Conservation (phyloP, 2,113 vertebrate genomes). For the Odontesthes bonariensis region DNA sequence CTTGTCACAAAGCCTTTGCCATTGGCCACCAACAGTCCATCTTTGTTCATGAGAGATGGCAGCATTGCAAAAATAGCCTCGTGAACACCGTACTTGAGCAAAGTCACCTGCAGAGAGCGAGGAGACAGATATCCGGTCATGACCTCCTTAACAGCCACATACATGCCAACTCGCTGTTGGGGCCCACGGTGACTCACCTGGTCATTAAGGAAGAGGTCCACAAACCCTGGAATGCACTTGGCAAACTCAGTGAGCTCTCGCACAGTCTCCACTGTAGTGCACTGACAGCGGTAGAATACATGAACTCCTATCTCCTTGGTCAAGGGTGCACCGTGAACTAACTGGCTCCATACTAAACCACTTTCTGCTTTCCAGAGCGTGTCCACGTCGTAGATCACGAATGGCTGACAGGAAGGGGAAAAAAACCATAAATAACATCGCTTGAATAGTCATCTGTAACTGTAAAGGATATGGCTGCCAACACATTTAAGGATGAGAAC, state of each 20-base stretch:
- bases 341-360: conserved; percentile 95
- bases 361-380: conserved; percentile 96
- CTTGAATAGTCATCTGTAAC: neutral
- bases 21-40: conserved; percentile 94
- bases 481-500: neutral
- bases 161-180: neutral
- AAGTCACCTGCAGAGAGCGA: conserved; percentile 85
- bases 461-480: neutral
- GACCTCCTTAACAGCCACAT: neutral
- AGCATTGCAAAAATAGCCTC: conserved; percentile 99
- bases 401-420: conserved; percentile 85
- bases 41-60: conserved; percentile 98
- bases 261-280: conserved; percentile 95
- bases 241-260: conserved; percentile 97
- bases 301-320: conserved; percentile 97
- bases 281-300: conserved; percentile 98
- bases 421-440: neutral
- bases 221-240: conserved; percentile 96
- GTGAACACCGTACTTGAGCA: conserved; percentile 96
- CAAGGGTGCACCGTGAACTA: conserved; percentile 88
- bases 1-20: conserved; percentile 97
- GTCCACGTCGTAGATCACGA: conserved; percentile 97
- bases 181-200: conserved; percentile 78
- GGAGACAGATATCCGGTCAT: neutral
- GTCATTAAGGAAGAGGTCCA: conserved; percentile 95